phyloP scores from a whole-genome alignment of 2,113 vertebrate species.

The Meriones unguiculatus region DNA sequence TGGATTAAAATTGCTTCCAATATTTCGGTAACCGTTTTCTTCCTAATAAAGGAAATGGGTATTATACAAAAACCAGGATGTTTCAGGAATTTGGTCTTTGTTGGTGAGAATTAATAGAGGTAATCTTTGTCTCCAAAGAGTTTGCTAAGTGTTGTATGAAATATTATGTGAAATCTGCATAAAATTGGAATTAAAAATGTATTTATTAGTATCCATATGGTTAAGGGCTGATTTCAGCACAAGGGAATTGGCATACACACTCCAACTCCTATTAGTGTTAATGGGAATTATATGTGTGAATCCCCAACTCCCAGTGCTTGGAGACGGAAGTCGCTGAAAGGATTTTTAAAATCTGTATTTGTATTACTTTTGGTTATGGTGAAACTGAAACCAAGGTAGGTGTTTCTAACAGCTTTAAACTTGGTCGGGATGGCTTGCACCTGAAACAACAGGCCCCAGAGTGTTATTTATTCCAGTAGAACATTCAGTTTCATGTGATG shows the following conservation, averaged over 20 bases:
- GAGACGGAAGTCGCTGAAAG: slow-evolving; percentile 78
- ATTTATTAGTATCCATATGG: slow-evolving; percentile 78
- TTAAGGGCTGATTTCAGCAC: slow-evolving; percentile 67
- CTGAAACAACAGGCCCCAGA: slow-evolving; percentile 86
- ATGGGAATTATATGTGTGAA: slow-evolving; percentile 86
- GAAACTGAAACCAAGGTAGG: slow-evolving; percentile 75
- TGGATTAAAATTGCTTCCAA: neutral
- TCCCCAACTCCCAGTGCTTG: slow-evolving; percentile 75
- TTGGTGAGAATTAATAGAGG: slow-evolving; percentile 68
- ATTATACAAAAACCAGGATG: slow-evolving; percentile 34
- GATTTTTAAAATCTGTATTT: slow-evolving; percentile 82
- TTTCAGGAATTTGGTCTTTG: slow-evolving; percentile 14
- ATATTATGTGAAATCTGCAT: slow-evolving; percentile 48
- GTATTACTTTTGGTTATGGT: slow-evolving; percentile 81
- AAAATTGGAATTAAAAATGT: slow-evolving; percentile 76
- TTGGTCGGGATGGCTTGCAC: slow-evolving; percentile 81
- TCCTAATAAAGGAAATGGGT: slow-evolving; percentile 58
- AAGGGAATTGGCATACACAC: slow-evolving; percentile 63
- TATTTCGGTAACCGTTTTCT: neutral
- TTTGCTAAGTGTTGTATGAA: neutral
- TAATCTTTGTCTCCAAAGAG: slow-evolving; percentile 62
- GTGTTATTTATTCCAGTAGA: slow-evolving; percentile 86
- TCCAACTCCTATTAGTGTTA: slow-evolving; percentile 82
- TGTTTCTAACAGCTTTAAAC: slow-evolving; percentile 81
- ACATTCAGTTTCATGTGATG: slow-evolving; percentile 85